Evolutionary conservation across 64 coral and sea anemone species (phyloP), one percentile per base, ranked within the genome.

Genomic region (Stichodactyla mertensii): DNA sequence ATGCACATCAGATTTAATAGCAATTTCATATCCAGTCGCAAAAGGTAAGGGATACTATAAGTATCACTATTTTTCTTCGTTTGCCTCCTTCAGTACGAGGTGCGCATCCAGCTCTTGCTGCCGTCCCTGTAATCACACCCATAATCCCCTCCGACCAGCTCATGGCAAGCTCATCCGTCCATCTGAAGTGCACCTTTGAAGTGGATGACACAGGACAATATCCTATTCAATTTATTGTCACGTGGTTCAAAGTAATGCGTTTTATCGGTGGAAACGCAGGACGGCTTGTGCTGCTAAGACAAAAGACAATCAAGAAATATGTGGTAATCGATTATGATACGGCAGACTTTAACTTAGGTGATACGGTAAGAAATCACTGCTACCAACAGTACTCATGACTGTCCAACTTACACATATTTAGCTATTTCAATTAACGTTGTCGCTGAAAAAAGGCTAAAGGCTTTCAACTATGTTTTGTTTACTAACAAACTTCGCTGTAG

Each of bases 191-290:
- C 58, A 59, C 89, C 8, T 95, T 91, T 60, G 77, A 61, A 15
- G 55, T 85, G 1, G 55, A 22, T 3, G 90, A 89, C 77, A 53
- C 87, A 16, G 93, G 82, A n/a, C 87, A 88, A 16, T 89, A 60
- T 61, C 28, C 55, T 60, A 82, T 89, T 54, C 70, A 83, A 2
- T 95, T 85, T 55, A 82, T 55, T 23, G 87, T 95, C 87, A 95
- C 93, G 64, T 95, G 89, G 93, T 92, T 88, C 88, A 95, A 92
- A 26, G 53, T 31, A 54, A 78, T 92, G 89, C 87, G 62, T 14
- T 91, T 92, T 51, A 55, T 95, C 12, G 93, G 89, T 2, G 89
- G 93, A 59, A 92, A 54, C n/a, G 64, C 87, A 45, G 93, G 93
- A 2, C 87, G 89, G 83, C 77, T 89, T 23, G 83, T 87, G 2